Conservation (phyloP, 2,888 invertebrate genomes). For the Plemyria rubiginata region DNA sequence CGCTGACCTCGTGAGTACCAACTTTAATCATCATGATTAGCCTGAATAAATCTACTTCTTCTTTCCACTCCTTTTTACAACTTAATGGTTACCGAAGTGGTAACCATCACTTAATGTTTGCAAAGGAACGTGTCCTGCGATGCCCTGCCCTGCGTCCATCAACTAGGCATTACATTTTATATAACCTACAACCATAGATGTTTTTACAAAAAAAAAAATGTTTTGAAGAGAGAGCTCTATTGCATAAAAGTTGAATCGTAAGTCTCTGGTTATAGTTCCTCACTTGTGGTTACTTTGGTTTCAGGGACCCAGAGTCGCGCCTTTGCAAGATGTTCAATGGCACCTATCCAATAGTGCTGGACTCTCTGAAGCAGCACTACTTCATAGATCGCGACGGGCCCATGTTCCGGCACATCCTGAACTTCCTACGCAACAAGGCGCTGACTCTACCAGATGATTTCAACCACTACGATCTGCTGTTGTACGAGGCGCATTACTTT, state of each 20-base stretch:
- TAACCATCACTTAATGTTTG: no score
- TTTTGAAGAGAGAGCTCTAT: no score
- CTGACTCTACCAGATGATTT: slow-evolving; percentile 95
- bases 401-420: slow-evolving; percentile 98
- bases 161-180: no score
- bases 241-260: no score
- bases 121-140: no score
- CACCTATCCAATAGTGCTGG: slow-evolving; percentile 96
- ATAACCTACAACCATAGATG: no score
- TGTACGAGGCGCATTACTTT: slow-evolving; percentile 96
- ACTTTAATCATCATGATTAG: background rate
- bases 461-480: slow-evolving; percentile 92
- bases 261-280: no score
- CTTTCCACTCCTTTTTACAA: no score
- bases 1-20: slow-evolving; percentile 92
- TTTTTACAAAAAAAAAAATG: no score
- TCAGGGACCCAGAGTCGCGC: slow-evolving; percentile 96
- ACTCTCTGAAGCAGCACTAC: slow-evolving; percentile 98
- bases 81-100: no score
- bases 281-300: slow-evolving; percentile 48
- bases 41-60: no score
- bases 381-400: slow-evolving; percentile 99
- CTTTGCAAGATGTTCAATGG: slow-evolving; percentile 97
- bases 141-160: no score
- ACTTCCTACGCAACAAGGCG: slow-evolving; percentile 96